Evolutionary conservation across 2,113 vertebrate species (phyloP).

Genomic region (Chionomys nivalis): DNA sequence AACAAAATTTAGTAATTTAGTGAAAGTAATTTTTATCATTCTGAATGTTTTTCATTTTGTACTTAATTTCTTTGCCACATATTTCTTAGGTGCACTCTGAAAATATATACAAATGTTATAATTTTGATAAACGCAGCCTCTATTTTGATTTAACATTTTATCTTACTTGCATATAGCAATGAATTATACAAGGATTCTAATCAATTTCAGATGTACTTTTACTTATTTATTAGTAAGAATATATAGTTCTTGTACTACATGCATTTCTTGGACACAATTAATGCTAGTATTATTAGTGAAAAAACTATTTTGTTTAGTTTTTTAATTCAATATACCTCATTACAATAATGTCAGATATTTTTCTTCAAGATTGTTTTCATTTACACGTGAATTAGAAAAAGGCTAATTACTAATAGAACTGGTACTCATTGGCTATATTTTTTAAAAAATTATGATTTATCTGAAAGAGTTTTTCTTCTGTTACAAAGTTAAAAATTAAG

Average conservation of each 20-base stretch:
- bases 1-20: neutral
- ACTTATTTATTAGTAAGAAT: neutral
- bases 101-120: neutral
- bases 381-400: neutral
- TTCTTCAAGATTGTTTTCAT: neutral
- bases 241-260: neutral
- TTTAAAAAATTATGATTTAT: neutral
- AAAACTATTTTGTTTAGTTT: neutral
- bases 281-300: neutral
- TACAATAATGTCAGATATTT: neutral
- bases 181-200: neutral
- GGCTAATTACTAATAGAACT: neutral
- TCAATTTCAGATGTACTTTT: neutral
- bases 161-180: neutral
- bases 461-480: neutral
- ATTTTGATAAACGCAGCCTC: neutral
- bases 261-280: neutral
- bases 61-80: neutral
- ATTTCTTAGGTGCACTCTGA: neutral
- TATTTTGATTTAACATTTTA: neutral
- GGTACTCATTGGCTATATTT: too few species aligned
- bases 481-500: neutral
- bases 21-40: neutral
- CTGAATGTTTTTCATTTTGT: neutral
- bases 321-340: conserved; percentile 3